Percentiles rank a stretch among this genome's conserved stretches.
phyloP scores from a whole-genome alignment of 2,113 vertebrate species.

The Trinectes maculatus region DNA sequence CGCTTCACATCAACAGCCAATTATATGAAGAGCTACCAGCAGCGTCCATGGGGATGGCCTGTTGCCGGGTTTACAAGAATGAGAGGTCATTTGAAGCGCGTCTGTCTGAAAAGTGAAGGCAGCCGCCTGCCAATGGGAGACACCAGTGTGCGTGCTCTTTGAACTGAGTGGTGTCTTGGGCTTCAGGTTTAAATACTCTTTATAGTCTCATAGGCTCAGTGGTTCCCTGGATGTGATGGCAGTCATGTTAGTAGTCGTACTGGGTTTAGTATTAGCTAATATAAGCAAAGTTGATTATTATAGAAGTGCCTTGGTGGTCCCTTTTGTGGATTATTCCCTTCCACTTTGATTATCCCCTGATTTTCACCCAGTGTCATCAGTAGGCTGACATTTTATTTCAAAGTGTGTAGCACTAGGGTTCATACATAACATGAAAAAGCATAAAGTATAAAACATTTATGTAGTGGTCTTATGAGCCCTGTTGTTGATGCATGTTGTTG shows the following conservation, averaged over 20 bases:
- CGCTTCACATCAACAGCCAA: slow-evolving; percentile 32
- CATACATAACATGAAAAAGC: too few relatives aligned
- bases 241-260: neutral
- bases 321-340: neutral
- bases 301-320: neutral
- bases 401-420: too few relatives aligned
- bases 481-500: neutral
- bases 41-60: neutral
- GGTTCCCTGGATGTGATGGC: neutral
- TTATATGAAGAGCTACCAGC: slow-evolving; percentile 41
- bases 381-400: neutral
- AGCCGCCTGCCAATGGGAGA: neutral
- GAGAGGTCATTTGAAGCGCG: slow-evolving; percentile 22
- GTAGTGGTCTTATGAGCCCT: neutral
- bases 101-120: neutral
- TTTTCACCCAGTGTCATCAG: neutral
- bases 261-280: too few relatives aligned
- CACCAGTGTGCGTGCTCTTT: neutral
- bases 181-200: slow-evolving; percentile 8
- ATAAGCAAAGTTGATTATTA: too few relatives aligned
- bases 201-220: neutral
- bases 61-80: slow-evolving; percentile 9
- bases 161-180: slow-evolving; percentile 12
- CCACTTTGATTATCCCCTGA: neutral
- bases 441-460: slow-evolving; percentile 2